Evolutionary conservation across 2,888 invertebrate species (phyloP).

Genomic region (Eupithecia tripunctaria): DNA sequence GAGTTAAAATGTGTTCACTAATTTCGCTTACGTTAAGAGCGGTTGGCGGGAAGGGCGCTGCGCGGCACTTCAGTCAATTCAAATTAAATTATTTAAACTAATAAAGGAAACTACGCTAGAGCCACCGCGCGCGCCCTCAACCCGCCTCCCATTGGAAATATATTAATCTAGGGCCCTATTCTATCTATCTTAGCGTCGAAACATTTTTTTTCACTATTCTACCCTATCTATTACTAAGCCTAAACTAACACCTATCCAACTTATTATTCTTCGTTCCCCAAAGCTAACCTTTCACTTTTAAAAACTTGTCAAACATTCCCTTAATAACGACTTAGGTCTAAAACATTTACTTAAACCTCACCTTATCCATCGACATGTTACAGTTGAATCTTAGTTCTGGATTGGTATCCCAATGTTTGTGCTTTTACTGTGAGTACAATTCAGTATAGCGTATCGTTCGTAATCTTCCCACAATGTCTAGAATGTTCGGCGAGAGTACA

Average conservation of each 20-base stretch:
- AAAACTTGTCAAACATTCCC: constrained; percentile 74
- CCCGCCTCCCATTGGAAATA: constrained; percentile 61
- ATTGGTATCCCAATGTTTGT: constrained; percentile 76
- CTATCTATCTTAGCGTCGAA: constrained; percentile 82
- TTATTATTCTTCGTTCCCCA: constrained; percentile 67
- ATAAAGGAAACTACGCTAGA: constrained; percentile 82
- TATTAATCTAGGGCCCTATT: constrained; percentile 78
- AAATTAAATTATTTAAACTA: constrained; percentile 84
- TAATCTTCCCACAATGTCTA: constrained; percentile 71
- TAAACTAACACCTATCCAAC: constrained; percentile 76
- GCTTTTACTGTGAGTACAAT: constrained; percentile 57
- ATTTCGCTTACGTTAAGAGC: constrained; percentile 61
- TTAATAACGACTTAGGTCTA: constrained; percentile 80
- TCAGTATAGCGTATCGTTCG: constrained; percentile 49
- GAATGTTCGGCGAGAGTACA: constrained; percentile 67
- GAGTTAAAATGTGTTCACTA: constrained; percentile 75
- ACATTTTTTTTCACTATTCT: constrained; percentile 77
- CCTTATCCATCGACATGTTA: constrained; percentile 76
- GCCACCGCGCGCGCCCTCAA: constrained; percentile 59
- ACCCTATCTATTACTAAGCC: constrained; percentile 81
- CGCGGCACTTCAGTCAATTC: constrained; percentile 78
- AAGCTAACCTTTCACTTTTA: constrained; percentile 70
- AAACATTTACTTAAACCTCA: constrained; percentile 81
- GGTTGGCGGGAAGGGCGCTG: constrained; percentile 55
- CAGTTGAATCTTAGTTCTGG: constrained; percentile 74